These are phyloP conservation scores for Aselliscus stoliczkanus DNA, from an alignment of 2,797 vertebrate species.

Conservation along the genomic window DNA sequence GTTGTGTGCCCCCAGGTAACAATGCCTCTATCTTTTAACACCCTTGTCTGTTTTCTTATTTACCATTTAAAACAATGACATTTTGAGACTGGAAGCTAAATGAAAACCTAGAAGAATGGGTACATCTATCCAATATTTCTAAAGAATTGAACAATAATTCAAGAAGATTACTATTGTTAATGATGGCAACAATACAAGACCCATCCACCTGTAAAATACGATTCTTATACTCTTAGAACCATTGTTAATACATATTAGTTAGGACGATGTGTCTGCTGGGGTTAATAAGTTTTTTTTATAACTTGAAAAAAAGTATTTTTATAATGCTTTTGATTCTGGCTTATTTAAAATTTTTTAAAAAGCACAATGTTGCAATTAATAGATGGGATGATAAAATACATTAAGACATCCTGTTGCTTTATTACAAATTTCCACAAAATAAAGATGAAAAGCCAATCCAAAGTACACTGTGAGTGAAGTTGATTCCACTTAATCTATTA, in stretches of 20 bases:
- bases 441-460: background rate
- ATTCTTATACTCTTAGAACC: background rate
- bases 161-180: background rate
- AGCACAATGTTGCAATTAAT: background rate
- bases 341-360: conserved; percentile 16
- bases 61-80: conserved; percentile 19
- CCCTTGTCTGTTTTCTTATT: background rate
- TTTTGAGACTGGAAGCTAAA: background rate
- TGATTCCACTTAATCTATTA: background rate
- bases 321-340: background rate
- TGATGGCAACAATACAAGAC: background rate
- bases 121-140: background rate
- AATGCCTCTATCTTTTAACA: background rate
- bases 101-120: background rate
- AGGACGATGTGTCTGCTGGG: background rate
- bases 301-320: background rate
- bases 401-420: background rate
- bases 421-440: background rate
- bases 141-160: background rate
- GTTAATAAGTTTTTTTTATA: background rate
- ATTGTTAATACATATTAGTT: background rate
- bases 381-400: background rate
- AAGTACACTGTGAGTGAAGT: background rate
- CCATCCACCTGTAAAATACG: background rate
- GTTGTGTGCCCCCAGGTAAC: background rate